Base-by-base conservation (phyloP, 2,797 vertebrate genomes). In the Notolabrus celidotus region DNA sequence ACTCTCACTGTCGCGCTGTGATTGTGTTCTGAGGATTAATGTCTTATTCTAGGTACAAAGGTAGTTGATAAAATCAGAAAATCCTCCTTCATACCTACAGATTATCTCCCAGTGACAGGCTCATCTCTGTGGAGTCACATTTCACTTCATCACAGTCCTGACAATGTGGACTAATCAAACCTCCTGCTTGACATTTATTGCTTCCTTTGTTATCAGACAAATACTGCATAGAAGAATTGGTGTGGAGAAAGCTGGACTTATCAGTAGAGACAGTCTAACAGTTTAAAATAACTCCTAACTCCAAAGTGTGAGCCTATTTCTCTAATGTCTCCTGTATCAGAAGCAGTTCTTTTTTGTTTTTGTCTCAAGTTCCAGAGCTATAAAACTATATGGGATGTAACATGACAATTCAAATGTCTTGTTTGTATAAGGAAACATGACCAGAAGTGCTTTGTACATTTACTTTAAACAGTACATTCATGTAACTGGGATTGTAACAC, bases 1-100 rank as follows among this genome's bases (percentile, higher is more conserved):
- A 31, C 19, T n/a, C 15, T 5, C 5, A 3, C 41, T 12, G 23
- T 14, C 11, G n/a, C 14, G 19, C 15, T 60, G 29, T 43, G 19
- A 67, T 17, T 54, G 22, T 51, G n/a, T 8, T 4, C 38, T 25
- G 31, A 71, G 47, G 42, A 52, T 67, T 36, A 22, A 47, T 53
- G 51, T 31, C 23, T 36, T 20, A 29, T 33, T 50, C n/a, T 27
- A 20, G 11, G 17, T 33, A 15, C 10, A 9, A 22, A 46, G 8
- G 23, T 7, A 23, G 23, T 39, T 4, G 4, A 61, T 38, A 1
- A 19, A 19, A 39, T 60, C 15, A 11, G 23, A n/a, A 41, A 51
- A 45, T 45, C 43, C 25, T 36, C 38, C 14, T 17, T 50, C 36
- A 29, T 1, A 16, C 11, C 14, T n/a, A 15, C 25, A 39, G 54